A percentile compares a stretch with the other conserved stretches of the same genome.
phyloP scores from a whole-genome alignment of 2,113 vertebrate genomes.

The Pygoscelis antarcticus region DNA sequence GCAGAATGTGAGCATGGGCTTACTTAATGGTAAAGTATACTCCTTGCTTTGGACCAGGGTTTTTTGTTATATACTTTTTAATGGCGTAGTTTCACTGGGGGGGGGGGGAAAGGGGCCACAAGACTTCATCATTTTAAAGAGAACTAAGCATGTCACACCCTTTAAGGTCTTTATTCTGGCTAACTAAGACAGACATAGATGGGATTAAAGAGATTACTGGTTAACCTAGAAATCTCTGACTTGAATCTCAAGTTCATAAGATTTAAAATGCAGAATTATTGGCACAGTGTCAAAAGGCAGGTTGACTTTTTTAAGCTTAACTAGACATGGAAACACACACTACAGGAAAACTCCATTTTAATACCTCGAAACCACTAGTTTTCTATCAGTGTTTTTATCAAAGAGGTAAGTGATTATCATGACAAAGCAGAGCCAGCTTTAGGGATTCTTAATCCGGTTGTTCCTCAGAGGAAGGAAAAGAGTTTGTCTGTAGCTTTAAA shows the following conservation, averaged over 20 bases:
- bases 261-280: not conserved
- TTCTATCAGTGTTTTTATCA: not conserved
- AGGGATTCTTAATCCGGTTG: not conserved
- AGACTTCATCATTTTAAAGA: not conserved
- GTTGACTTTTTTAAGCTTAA: not conserved
- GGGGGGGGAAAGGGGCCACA: rapidly evolving
- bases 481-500: not conserved
- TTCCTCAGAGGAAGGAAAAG: not conserved
- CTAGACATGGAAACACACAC: not conserved
- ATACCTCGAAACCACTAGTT: not conserved
- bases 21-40: not conserved
- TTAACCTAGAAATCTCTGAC: conserved; percentile 17
- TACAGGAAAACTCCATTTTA: not conserved
- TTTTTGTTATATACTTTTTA: not conserved
- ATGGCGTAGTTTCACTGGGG: not conserved
- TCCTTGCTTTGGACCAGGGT: not conserved
- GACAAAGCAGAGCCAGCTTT: not conserved
- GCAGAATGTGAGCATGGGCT: not conserved
- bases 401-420: not conserved
- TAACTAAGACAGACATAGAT: not conserved
- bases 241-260: not conserved
- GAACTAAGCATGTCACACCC: not conserved
- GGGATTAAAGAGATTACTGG: conserved; percentile 36
- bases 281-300: not conserved
- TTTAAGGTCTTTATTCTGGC: conserved; percentile 1